Evolutionary conservation across 2,888 invertebrate species (phyloP).

Genomic region (Neoascia interrupta): DNA sequence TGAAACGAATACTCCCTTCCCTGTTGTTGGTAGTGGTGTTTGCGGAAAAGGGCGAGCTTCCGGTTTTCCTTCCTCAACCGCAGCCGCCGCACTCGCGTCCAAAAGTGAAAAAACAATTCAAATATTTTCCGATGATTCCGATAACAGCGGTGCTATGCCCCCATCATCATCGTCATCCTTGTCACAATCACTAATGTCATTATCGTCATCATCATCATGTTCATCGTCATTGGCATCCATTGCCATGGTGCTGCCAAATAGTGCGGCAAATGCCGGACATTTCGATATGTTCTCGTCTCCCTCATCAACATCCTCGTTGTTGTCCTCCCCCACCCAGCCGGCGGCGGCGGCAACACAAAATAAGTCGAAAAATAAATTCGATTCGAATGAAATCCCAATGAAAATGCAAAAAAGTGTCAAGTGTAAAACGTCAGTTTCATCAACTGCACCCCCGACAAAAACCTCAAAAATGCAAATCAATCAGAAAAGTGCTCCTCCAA

Average conservation of each 20-base stretch:
- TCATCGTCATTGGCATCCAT: conserved; percentile 28
- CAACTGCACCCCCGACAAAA: conserved; percentile 8
- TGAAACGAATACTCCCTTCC: conserved; percentile 21
- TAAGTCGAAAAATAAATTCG: conserved; percentile 38
- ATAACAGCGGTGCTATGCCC: conserved; percentile 7
- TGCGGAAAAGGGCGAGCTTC: conserved; percentile 29
- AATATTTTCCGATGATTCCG: conserved; percentile 11
- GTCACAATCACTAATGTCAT: conserved; percentile 21
- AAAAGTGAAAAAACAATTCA: conserved; percentile 42
- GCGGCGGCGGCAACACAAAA: no score
- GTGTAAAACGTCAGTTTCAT: conserved; percentile 53
- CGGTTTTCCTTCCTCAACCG: conserved; percentile 21
- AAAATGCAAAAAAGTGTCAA: conserved; percentile 55
- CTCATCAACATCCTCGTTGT: neutral
- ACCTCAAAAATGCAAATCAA: neutral
- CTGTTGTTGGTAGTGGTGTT: conserved; percentile 6
- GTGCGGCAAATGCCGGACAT: conserved; percentile 27
- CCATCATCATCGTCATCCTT: neutral
- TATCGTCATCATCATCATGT: conserved; percentile 22
- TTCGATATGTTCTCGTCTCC: conserved; percentile 33
- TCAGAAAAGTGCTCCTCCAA: conserved; percentile 33
- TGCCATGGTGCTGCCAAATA: conserved; percentile 34
- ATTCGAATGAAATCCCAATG: conserved; percentile 45
- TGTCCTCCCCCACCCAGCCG: conserved; percentile 7
- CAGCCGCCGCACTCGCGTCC: neutral